A percentile compares a stretch with the other conserved stretches of the same genome.
Conservation (phyloP, 2,888 invertebrate species). For the Ernsta delagoae region DNA sequence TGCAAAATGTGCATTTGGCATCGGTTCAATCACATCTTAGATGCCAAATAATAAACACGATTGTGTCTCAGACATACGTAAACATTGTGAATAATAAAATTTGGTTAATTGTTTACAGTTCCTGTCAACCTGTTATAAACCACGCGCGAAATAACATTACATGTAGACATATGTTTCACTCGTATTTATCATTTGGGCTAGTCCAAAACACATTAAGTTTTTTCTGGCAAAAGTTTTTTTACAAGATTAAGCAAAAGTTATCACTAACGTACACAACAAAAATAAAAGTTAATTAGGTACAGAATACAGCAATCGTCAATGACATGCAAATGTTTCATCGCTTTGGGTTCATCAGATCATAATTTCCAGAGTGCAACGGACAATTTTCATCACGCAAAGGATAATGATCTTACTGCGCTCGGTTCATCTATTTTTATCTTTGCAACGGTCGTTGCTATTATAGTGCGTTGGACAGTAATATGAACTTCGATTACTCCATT, state of each 20-base stretch:
- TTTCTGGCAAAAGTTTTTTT: too few relatives aligned
- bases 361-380: conserved; percentile 23
- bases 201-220: too few relatives aligned
- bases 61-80: conserved; percentile 52
- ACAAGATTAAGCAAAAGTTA: too few relatives aligned
- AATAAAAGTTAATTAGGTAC: too few relatives aligned
- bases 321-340: too few relatives aligned
- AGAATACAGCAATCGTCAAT: too few relatives aligned
- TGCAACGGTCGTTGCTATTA: conserved; percentile 31
- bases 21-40: conserved; percentile 68
- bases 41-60: conserved; percentile 65
- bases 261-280: too few relatives aligned
- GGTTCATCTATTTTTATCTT: conserved; percentile 36
- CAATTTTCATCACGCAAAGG: conserved; percentile 27
- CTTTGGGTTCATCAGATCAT: neutral
- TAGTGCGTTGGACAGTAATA: neutral
- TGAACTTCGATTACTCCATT: neutral
- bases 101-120: conserved; percentile 39
- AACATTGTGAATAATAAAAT: conserved; percentile 46
- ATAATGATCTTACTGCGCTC: conserved; percentile 25
- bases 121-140: conserved; percentile 12
- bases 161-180: too few relatives aligned
- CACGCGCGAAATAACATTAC: neutral
- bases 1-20: conserved; percentile 77
- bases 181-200: too few relatives aligned